These are phyloP conservation scores for Amphilophus citrinellus DNA, from an alignment of 2,113 vertebrate species.

Conservation along the genomic window DNA sequence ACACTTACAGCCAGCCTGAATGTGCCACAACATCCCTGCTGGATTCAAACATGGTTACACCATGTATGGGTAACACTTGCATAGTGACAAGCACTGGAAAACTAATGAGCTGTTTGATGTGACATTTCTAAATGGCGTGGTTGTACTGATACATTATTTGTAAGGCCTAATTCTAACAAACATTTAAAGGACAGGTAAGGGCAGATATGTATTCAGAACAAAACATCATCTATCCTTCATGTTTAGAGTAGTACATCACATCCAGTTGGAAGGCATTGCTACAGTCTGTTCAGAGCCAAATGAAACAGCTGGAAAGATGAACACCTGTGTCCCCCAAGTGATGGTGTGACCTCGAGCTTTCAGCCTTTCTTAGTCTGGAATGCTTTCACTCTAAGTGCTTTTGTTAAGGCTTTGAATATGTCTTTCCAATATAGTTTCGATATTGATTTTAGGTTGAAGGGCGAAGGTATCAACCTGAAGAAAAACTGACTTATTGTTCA, in stretches of 20 bases:
- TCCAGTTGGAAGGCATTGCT: background rate
- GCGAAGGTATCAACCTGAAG: background rate
- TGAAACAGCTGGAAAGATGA: slow-evolving; percentile 24
- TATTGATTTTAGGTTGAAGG: slow-evolving; percentile 19
- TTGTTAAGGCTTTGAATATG: background rate
- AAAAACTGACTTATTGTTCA: background rate
- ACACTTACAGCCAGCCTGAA: slow-evolving; percentile 36
- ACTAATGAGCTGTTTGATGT: slow-evolving; percentile 76
- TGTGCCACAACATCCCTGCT: slow-evolving; percentile 42
- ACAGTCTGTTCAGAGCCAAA: background rate
- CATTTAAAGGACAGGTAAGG: background rate
- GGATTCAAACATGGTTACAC: slow-evolving; percentile 39
- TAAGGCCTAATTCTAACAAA: slow-evolving; percentile 22
- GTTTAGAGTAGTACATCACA: background rate
- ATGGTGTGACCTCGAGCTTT: slow-evolving; percentile 24
- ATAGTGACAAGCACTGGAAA: slow-evolving; percentile 67
- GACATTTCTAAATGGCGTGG: background rate
- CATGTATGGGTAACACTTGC: slow-evolving; percentile 51
- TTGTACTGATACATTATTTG: slow-evolving; percentile 5
- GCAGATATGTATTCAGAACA: background rate
- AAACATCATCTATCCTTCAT: background rate
- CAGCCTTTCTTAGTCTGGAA: background rate
- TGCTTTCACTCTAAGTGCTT: slow-evolving; percentile 1
- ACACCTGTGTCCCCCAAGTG: slow-evolving; percentile 32
- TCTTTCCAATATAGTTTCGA: background rate